Base-by-base conservation (phyloP, 2,888 invertebrate genomes). In the Antheraea yamamai region DNA sequence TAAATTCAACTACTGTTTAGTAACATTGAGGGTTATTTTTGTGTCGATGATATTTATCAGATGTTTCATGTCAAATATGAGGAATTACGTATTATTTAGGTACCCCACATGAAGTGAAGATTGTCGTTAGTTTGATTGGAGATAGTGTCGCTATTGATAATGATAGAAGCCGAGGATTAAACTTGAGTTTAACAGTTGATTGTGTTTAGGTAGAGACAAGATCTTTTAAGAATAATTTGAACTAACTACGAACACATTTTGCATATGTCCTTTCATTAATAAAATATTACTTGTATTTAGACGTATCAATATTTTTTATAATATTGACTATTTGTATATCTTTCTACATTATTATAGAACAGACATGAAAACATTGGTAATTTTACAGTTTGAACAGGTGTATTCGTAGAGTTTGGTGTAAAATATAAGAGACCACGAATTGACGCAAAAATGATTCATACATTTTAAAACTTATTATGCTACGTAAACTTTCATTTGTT, bases 371-470 rank as follows among this genome's bases (percentile, higher is more conserved):
- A 75, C 70, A 73, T 66, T 75, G 75, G 73, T 75, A 76, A 76
- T 77, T 77, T 78, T 64, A 66, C 12, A 78, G 75, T 81, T 78
- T 77, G 77, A 47, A 77, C 78, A 81, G 72, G 74, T 81, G 79
- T 26, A 73, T 35, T 4, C 20, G 10, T 4, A 47, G 66, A 26
- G 39, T 58, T 30, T 76, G 70, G 55, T 35, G 18, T 74, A 58
- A 52, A 26, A 18, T 6, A 73, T 47, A 58, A 73, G 73, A 73
- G 58, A 2, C 16, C n/a, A 2, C n/a, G 61, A 12, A n/a, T n/a
- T 58, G n/a, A 61, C 12, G 2, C 1, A 12, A 61, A 55, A 55
- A 47, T 4, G 16, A 55, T 55, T 2, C 4, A 20, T 6, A 20
- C 0, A 55, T 18, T 20, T 20, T 55, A 1, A 18, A 16, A 55